Conservation (phyloP, 2,888 invertebrate species). For the Rotaria magnacalcarata region DNA sequence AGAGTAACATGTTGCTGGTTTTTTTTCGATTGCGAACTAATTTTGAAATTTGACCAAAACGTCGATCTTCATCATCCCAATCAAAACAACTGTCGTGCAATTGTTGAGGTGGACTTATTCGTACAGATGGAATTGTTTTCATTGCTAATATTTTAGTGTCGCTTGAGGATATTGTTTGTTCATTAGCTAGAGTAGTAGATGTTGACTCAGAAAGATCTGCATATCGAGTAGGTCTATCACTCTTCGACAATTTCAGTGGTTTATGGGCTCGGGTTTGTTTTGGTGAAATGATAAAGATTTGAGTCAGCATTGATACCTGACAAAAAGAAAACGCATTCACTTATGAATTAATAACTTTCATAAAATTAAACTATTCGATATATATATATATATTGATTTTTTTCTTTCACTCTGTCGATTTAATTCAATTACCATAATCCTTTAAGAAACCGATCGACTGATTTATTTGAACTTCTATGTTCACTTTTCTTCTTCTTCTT, state of each 20-base stretch:
- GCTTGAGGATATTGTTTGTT: background rate
- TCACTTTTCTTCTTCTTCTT: no score
- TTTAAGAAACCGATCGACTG: no score
- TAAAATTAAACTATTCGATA: background rate
- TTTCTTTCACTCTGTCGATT: no score
- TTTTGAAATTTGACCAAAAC: background rate
- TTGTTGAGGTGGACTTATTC: conserved; percentile 6
- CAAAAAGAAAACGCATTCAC: background rate
- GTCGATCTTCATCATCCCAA: conserved; percentile 23
- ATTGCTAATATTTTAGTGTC: background rate
- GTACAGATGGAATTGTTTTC: background rate
- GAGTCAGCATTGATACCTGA: background rate
- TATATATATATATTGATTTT: no score
- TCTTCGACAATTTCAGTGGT: background rate
- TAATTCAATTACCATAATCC: no score
- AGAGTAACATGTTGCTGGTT: background rate
- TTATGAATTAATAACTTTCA: background rate
- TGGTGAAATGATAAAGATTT: conserved; percentile 31
- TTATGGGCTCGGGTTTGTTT: background rate
- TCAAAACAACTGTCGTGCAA: background rate
- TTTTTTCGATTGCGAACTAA: background rate
- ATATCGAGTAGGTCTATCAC: background rate
- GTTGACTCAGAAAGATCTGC: background rate
- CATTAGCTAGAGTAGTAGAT: background rate
- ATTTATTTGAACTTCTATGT: no score